Conservation (phyloP, 2,888 invertebrate species). For the Sthenelais limicola region DNA sequence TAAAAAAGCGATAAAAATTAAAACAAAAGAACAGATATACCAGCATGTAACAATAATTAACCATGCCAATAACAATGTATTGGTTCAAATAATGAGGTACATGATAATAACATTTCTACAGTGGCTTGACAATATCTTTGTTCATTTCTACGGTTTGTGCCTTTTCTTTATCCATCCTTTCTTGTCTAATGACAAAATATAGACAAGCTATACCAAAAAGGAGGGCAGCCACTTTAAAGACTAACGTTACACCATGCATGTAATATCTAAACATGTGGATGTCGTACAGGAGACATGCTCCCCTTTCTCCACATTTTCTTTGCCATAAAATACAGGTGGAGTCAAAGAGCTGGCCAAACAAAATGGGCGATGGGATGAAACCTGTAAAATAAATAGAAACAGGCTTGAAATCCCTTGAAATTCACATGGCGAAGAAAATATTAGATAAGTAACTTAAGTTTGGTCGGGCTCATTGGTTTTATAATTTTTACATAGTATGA, state of each 20-base stretch:
- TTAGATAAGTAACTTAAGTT: too few relatives aligned
- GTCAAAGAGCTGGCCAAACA: constrained; percentile 50
- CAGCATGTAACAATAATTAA: too few relatives aligned
- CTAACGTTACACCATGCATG: constrained; percentile 47
- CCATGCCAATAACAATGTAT: too few relatives aligned
- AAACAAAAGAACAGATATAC: too few relatives aligned
- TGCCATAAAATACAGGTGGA: constrained; percentile 51
- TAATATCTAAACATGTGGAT: constrained; percentile 26
- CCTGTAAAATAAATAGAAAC: constrained; percentile 47
- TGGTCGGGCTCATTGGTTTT: too few relatives aligned
- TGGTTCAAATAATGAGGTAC: too few relatives aligned
- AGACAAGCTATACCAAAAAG: constrained; percentile 29
- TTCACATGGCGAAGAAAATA: too few relatives aligned
- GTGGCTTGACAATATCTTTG: too few relatives aligned
- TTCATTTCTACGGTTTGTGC: neutral
- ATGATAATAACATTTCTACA: too few relatives aligned
- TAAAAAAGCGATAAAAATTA: too few relatives aligned
- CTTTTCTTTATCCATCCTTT: neutral
- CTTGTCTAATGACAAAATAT: constrained; percentile 15
- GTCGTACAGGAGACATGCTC: constrained; percentile 51
- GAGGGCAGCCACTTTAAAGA: constrained; percentile 37
- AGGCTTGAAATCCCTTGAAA: too few relatives aligned
- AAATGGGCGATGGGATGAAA: constrained; percentile 51
- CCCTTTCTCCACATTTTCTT: constrained; percentile 40
- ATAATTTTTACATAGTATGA: too few relatives aligned